Percentiles rank a stretch among this genome's conserved stretches.
phyloP scores from a whole-genome alignment of 2,797 vertebrate species.

The Octomys mimax region DNA sequence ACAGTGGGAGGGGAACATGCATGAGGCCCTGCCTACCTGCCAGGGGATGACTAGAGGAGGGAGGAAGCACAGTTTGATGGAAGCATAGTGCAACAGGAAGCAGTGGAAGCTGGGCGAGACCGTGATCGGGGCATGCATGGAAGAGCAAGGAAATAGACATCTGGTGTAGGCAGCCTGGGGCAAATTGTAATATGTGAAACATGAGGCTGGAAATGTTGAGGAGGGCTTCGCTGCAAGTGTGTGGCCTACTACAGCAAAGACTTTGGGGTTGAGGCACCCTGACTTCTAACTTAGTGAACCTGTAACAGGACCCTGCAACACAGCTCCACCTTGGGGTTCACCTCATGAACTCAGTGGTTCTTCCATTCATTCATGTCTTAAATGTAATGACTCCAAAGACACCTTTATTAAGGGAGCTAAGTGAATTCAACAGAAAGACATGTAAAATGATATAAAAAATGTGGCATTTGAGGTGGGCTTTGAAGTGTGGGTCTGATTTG shows the following conservation, averaged over 20 bases:
- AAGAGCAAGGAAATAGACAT: conserved; percentile 8
- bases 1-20: background rate
- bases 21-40: background rate
- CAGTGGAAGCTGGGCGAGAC: background rate
- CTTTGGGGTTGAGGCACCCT: background rate
- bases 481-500: background rate
- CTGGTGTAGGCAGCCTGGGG: background rate
- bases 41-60: background rate
- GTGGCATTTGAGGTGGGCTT: background rate
- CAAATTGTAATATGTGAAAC: background rate
- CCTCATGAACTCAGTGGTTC: background rate
- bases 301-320: background rate
- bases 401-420: background rate
- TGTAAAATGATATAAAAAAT: background rate
- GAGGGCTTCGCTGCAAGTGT: background rate
- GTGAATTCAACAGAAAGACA: background rate
- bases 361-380: conserved; percentile 45
- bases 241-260: background rate
- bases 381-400: background rate
- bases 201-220: background rate
- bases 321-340: background rate
- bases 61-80: background rate
- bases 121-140: background rate
- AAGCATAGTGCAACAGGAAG: background rate
- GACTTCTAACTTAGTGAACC: background rate